A percentile compares a stretch with the other conserved stretches of the same genome.
These are phyloP conservation scores for Gracilinanus agilis DNA, from an alignment of 2,113 vertebrate genomes.

Conservation along the genomic window DNA sequence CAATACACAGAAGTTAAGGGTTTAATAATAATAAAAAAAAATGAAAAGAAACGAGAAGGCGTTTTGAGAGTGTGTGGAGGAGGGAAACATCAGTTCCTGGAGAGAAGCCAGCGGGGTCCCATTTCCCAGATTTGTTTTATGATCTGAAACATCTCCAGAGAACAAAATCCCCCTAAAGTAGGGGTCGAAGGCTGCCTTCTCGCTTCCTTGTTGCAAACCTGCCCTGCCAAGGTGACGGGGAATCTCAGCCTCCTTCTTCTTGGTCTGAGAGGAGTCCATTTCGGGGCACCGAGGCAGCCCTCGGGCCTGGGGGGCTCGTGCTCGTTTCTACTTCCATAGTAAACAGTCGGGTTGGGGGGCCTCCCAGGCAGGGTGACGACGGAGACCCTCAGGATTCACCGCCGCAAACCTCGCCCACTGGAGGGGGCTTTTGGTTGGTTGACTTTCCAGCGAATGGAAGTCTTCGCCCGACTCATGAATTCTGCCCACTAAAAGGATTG, in stretches of 20 bases:
- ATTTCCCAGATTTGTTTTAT: not conserved
- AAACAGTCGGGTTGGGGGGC: too few relatives aligned
- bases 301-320: not conserved
- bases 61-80: not conserved
- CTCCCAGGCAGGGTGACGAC: not conserved
- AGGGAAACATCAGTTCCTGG: not conserved
- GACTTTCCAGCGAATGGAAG: slow-evolving; percentile 28
- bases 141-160: not conserved
- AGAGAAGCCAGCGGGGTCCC: not conserved
- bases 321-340: not conserved
- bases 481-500: slow-evolving; percentile 16
- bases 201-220: not conserved
- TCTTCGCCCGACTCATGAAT: too few relatives aligned
- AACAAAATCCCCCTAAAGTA: not conserved
- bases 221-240: not conserved
- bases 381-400: not conserved
- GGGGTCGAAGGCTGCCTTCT: not conserved
- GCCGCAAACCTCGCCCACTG: not conserved
- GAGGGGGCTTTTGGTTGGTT: not conserved
- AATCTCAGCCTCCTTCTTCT: not conserved
- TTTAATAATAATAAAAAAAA: too few relatives aligned
- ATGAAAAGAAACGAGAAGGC: too few relatives aligned
- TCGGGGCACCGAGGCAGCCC: not conserved
- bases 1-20: too few relatives aligned
- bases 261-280: not conserved